Evolutionary conservation across 2,797 vertebrate species (phyloP).

Genomic region (Gymnoscopelus microlampas): DNA sequence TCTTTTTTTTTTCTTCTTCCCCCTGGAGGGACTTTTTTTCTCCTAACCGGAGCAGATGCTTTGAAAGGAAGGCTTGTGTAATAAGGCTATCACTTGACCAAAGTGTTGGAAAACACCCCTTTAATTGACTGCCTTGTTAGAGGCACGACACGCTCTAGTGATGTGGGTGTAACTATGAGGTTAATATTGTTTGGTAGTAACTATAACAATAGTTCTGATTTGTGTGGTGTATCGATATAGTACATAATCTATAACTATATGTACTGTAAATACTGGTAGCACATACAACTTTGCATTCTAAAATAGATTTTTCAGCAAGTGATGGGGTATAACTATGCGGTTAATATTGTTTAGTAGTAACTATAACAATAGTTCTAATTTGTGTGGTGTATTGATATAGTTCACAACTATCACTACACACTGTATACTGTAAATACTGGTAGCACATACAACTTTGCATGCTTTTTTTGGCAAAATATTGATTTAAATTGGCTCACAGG

Average conservation of each 20-base stretch:
- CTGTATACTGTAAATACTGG: constrained; percentile 18
- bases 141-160: constrained; percentile 50
- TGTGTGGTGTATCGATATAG: too few relatives aligned
- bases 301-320: constrained; percentile 8
- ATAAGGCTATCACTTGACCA: constrained; percentile 73
- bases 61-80: constrained; percentile 71
- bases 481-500: constrained; percentile 48
- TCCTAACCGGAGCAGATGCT: constrained; percentile 66
- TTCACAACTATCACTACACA: too few relatives aligned
- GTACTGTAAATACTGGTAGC: constrained; percentile 29
- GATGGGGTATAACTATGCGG: constrained; percentile 50
- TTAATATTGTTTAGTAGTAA: constrained; percentile 44
- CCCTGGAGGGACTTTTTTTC: constrained; percentile 68
- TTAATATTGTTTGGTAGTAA: constrained; percentile 45
- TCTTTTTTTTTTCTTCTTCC: constrained; percentile 34
- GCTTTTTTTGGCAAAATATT: constrained; percentile 45
- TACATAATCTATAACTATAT: not conserved
- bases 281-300: constrained; percentile 37
- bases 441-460: constrained; percentile 39
- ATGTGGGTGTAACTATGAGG: constrained; percentile 51
- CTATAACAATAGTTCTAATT: constrained; percentile 8
- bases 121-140: constrained; percentile 75
- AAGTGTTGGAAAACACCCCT: constrained; percentile 75
- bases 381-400: too few relatives aligned
- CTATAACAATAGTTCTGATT: constrained; percentile 7